Evolutionary conservation across 2,797 vertebrate genomes (phyloP), one percentile per base, ranked within the genome.

Genomic region (Kryptopterus vitreolus): DNA sequence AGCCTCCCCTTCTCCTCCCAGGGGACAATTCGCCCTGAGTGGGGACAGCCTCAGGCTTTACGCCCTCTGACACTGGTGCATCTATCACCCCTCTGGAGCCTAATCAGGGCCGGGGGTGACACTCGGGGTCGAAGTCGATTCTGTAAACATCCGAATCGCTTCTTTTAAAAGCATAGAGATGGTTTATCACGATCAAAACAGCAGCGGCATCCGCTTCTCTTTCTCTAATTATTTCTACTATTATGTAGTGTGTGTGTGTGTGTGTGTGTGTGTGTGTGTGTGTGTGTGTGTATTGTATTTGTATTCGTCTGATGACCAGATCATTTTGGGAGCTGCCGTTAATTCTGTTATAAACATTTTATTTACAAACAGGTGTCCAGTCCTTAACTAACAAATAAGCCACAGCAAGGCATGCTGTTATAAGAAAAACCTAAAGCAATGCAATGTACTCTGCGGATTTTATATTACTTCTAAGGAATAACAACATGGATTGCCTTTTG

Each of bases 91-190:
- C 85, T 89, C 90, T 87, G 81, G 73, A 92, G 92, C 91, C 89
- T 90, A 93, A 93, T 94, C 92, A 92, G 90, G 90, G 91, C 90
- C 88, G 88, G 87, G 82, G 85, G 89, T 92, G 92, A 93, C 93
- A 92, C 87, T 76, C 82, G 69, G 91, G 91, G 89, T 91, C 89
- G 89, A 90, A 90, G 85, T 88, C 88, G 88, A 90, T 92, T 94
- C 91, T 92, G 91, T 94, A 94, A 94, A 94, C 92, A 95, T 94
- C 93, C 93, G 91, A 91, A 89, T 69, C 80, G 77, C 84, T 81
- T 80, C 83, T 75, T 82, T 81, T 83, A 86, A 85, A 85, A 89
- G 88, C 87, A 88, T 89, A 92, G 91, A 93, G 91, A 92, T 91
- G 92, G 90, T 88, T 78, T 1, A 22, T 85, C 87, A 84, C 87